phyloP scores from a whole-genome alignment of 2,888 invertebrate species.

The Drosophila anomelani region DNA sequence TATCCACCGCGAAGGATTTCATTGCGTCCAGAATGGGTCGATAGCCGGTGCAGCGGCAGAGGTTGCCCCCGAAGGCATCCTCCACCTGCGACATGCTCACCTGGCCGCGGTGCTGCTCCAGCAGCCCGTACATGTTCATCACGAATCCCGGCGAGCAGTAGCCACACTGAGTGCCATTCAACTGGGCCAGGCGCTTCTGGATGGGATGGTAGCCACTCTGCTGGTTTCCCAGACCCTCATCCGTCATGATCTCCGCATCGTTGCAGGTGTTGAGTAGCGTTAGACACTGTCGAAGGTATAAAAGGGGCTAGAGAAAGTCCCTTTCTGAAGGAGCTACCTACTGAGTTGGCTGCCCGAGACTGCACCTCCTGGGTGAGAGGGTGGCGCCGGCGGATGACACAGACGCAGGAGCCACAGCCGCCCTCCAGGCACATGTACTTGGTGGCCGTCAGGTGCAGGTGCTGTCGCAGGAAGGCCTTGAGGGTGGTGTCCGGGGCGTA shows the following conservation, averaged over 20 bases:
- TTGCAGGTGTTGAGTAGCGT: constrained; percentile 88
- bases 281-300: constrained; percentile 85
- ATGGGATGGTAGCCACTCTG: constrained; percentile 89
- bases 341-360: constrained; percentile 35
- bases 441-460: constrained; percentile 87
- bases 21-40: constrained; percentile 92
- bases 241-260: constrained; percentile 89
- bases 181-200: constrained; percentile 87
- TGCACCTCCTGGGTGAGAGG: constrained; percentile 57
- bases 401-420: constrained; percentile 88
- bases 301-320: neutral
- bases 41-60: constrained; percentile 93
- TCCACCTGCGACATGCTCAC: constrained; percentile 89
- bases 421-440: constrained; percentile 89
- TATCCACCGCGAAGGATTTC: constrained; percentile 89
- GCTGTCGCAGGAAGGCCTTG: constrained; percentile 87
- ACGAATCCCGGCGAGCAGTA: constrained; percentile 92
- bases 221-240: constrained; percentile 90
- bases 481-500: constrained; percentile 85
- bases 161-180: constrained; percentile 90
- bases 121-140: constrained; percentile 89
- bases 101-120: constrained; percentile 85
- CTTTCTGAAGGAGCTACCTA: neutral
- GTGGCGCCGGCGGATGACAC: constrained; percentile 83
- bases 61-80: constrained; percentile 91